Percentiles rank a stretch among this genome's conserved stretches.
phyloP scores from a whole-genome alignment of 2,797 vertebrate genomes.

The Hypotaenidia okinawae region DNA sequence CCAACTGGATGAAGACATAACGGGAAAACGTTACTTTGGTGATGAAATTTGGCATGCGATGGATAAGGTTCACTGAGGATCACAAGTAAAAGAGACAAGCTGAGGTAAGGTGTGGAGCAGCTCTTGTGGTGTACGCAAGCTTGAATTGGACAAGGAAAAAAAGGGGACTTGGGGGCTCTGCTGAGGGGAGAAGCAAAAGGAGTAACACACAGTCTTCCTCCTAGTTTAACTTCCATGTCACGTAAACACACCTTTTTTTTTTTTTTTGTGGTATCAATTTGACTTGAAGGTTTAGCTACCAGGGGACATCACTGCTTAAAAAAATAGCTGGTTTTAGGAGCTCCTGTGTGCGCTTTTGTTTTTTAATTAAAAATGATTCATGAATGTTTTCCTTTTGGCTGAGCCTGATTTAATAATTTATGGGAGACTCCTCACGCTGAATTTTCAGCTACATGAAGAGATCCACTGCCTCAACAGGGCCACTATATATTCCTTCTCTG shows the following conservation, averaged over 20 bases:
- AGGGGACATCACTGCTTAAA: neutral
- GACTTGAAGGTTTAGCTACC: neutral
- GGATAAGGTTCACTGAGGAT: neutral
- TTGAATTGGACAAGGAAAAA: neutral
- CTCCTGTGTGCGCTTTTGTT: neutral
- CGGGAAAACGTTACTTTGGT: neutral
- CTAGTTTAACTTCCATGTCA: neutral
- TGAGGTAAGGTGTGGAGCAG: neutral
- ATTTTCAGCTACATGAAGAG: constrained; percentile 7
- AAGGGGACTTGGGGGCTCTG: neutral
- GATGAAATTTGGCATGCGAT: fast-evolving
- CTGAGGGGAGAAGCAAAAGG: neutral
- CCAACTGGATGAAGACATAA: neutral
- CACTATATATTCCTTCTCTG: neutral
- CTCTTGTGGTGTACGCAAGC: neutral
- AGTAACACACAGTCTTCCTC: neutral
- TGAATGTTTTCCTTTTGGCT: neutral
- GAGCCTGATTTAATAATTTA: neutral
- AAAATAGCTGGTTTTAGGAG: neutral
- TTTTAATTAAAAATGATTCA: neutral
- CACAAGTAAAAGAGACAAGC: neutral
- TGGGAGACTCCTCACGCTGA: neutral
- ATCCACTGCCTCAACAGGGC: neutral
- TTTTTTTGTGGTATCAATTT: neutral
- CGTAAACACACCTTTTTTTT: neutral